Conservation (phyloP, 1,140 invertebrate genomes). For the Temnothorax curvispinosus region DNA sequence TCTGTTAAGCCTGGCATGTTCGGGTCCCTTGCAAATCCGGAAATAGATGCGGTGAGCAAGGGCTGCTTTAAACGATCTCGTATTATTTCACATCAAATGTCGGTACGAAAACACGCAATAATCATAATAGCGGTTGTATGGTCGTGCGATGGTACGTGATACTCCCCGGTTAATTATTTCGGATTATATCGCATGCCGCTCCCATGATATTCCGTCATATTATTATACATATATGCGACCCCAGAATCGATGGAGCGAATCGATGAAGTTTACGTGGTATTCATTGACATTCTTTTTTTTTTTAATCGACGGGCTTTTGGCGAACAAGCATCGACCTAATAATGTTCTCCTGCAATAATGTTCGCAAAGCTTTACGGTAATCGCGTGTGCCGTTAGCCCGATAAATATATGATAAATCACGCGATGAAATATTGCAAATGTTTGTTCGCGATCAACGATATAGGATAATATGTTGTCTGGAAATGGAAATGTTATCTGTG, state of each 20-base stretch:
- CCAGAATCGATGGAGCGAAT: conserved; percentile 8
- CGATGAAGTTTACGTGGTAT: not conserved
- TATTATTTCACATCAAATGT: conserved; percentile 66
- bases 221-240: not conserved
- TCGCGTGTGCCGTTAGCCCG: not conserved
- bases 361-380: not conserved
- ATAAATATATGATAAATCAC: conserved; percentile 1
- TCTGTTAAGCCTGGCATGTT: conserved; percentile 14
- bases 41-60: conserved; percentile 61
- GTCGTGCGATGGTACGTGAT: not conserved
- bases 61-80: conserved; percentile 52
- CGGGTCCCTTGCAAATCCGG: conserved; percentile 66
- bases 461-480: not conserved
- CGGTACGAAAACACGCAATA: conserved; percentile 58
- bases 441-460: conserved; percentile 19
- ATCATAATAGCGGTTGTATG: conserved; percentile 60
- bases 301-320: not conserved
- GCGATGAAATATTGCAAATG: conserved; percentile 7
- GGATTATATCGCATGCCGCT: conserved; percentile 29
- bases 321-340: not conserved
- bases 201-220: conserved; percentile 36
- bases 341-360: not conserved
- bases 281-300: not conserved
- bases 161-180: conserved; percentile 39
- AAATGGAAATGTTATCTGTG: conserved; percentile 41